phyloP scores from a whole-genome alignment of 2,113 vertebrate species.

The Notothenia rossii region DNA sequence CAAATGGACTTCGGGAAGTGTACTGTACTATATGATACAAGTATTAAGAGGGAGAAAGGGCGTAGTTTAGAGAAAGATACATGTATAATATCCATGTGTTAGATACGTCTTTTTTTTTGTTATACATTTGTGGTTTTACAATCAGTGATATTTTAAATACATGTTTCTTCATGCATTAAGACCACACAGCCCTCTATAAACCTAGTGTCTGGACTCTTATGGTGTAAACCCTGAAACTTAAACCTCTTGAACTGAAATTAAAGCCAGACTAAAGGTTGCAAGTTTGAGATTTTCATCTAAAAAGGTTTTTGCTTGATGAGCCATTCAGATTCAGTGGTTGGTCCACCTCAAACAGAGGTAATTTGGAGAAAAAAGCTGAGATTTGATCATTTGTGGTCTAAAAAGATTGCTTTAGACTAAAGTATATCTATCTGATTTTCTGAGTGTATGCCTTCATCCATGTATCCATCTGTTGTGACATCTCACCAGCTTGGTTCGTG shows the following conservation, averaged over 20 bases:
- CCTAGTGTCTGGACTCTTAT: no score
- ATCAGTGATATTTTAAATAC: background rate
- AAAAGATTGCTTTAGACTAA: background rate
- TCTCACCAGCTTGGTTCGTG: conserved; percentile 96
- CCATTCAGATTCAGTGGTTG: no score
- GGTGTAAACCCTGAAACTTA: background rate
- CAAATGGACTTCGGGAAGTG: conserved; percentile 26
- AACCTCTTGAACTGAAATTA: background rate
- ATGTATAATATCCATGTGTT: background rate
- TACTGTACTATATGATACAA: conserved; percentile 19
- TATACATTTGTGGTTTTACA: background rate
- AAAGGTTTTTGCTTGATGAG: background rate
- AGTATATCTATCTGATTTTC: background rate
- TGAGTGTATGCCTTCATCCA: conserved; percentile 1
- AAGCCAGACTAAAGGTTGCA: background rate
- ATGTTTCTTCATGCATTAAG: background rate
- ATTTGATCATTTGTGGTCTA: background rate
- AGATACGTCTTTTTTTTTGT: background rate
- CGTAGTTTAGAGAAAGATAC: background rate
- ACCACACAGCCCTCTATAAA: background rate
- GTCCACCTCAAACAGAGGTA: no score
- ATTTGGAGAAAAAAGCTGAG: background rate
- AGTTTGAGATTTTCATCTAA: background rate
- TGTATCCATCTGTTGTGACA: background rate
- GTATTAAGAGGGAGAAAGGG: conserved; percentile 11